Percentiles rank a stretch among this genome's conserved stretches.
These are phyloP conservation scores for Atherinosoma microstoma DNA, from an alignment of 2,797 vertebrate genomes.

Conservation along the genomic window DNA sequence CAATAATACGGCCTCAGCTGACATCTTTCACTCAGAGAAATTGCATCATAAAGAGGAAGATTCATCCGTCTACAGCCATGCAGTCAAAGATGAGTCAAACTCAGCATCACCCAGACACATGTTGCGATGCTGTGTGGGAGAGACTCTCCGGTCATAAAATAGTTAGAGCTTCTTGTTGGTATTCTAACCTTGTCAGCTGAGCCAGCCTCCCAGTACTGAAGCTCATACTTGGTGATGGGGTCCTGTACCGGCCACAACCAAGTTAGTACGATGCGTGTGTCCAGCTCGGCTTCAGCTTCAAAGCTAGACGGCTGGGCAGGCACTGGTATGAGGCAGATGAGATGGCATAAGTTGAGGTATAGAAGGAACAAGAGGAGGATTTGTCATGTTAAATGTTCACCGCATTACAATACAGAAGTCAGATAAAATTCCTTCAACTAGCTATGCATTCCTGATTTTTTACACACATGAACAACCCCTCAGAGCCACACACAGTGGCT, in stretches of 20 bases:
- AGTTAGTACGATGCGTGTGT: slow-evolving; percentile 89
- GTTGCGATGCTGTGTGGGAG: neutral
- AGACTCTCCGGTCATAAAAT: slow-evolving; percentile 26
- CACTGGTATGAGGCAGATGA: slow-evolving; percentile 74
- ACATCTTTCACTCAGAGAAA: slow-evolving; percentile 40
- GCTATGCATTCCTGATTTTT: neutral
- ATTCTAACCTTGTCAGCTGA: slow-evolving; percentile 87
- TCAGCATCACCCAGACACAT: neutral
- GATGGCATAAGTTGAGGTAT: slow-evolving; percentile 9
- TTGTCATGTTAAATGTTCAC: slow-evolving; percentile 6
- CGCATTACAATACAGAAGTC: neutral
- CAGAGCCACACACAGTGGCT: neutral
- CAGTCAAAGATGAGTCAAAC: slow-evolving; percentile 28
- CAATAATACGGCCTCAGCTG: slow-evolving; percentile 38
- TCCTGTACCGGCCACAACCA: slow-evolving; percentile 94
- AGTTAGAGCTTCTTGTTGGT: slow-evolving; percentile 22
- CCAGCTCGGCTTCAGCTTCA: slow-evolving; percentile 92
- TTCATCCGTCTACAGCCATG: slow-evolving; percentile 36
- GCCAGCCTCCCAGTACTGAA: slow-evolving; percentile 90
- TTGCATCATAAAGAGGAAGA: slow-evolving; percentile 56
- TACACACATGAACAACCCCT: slow-evolving; percentile 14
- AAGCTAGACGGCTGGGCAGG: slow-evolving; percentile 94
- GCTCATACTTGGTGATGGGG: slow-evolving; percentile 91
- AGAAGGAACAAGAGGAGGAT: slow-evolving; percentile 9
- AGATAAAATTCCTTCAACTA: neutral